Conservation (phyloP, 35 echinoderm and acorn worm genomes). For the Holothuria glaberrima region DNA sequence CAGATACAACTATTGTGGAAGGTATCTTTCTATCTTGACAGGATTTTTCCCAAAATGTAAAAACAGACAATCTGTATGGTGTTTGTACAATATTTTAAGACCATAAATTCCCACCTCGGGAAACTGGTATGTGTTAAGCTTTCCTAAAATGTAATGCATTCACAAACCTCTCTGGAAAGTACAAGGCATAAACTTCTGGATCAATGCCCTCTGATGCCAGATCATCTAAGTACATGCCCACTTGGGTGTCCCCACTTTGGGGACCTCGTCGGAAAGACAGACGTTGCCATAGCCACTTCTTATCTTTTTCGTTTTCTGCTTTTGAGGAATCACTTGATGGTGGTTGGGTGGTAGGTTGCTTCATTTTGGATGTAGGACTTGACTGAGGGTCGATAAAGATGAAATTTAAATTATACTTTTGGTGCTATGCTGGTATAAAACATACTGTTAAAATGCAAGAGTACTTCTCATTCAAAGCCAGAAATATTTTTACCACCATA, state of each 20-base stretch:
- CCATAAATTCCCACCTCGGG: too few species aligned
- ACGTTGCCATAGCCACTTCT: constrained; percentile 74
- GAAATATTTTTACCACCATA: too few species aligned
- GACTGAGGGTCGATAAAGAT: constrained; percentile 8
- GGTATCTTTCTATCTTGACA: too few species aligned
- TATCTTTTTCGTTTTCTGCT: constrained; percentile 43
- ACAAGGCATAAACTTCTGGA: constrained; percentile 93
- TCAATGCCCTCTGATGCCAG: constrained; percentile 88
- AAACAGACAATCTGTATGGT: too few species aligned
- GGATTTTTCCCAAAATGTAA: too few species aligned
- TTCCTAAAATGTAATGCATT: too few species aligned
- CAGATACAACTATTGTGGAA: too few species aligned
- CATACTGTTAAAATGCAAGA: too few species aligned
- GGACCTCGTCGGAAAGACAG: constrained; percentile 68
- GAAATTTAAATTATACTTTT: neutral
- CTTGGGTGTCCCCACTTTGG: constrained; percentile 63
- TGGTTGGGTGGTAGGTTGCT: neutral
- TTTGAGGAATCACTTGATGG: constrained; percentile 32
- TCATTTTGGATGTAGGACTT: constrained; percentile 6
- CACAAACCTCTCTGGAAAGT: constrained; percentile 83
- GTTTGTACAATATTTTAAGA: too few species aligned
- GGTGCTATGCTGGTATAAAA: neutral
- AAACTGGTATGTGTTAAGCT: too few species aligned
- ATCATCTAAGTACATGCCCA: constrained; percentile 95
- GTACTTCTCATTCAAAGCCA: too few species aligned